Evolutionary conservation across 2,888 invertebrate genomes (phyloP), one percentile per base, ranked within the genome.

Genomic region (Laothoe populi): DNA sequence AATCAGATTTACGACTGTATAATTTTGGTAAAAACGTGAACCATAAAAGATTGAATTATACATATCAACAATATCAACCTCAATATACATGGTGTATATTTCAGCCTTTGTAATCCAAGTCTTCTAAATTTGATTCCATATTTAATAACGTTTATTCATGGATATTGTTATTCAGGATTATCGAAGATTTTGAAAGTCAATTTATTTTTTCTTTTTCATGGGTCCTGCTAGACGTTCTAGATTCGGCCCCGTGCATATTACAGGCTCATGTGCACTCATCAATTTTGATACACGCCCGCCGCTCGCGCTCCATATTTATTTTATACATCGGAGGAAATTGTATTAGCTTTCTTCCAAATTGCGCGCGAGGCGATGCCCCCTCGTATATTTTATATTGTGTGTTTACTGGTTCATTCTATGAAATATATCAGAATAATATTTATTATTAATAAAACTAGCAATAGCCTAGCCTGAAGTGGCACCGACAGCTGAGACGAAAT

Each of bases 191-290:
- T n/a, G n/a, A n/a, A n/a, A n/a, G n/a, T n/a, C n/a, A n/a, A n/a
- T n/a, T n/a, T n/a, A n/a, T n/a, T 31, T 5, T 45, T 45, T 21
- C 23, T 4, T 13, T 21, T 24, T 7, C 13, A 1, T 35, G 53
- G 53, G 53, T n/a, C 53, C 26, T 19, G 31, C 8, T 4, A 3
- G n/a, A 3, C 8, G 26, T 10, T 16, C 19, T 31, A 8, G 53
- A 44, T 53, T 4, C 53, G 19, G 16, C 31, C 16, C 35, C 19
- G 53, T 21, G 19, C 19, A 35, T 19, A 35, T 19, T 35, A 53
- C 53, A 53, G 53, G 35, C 53, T 53, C 53, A 53, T 53, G 53
- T 53, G 53, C 53, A 53, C 53, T 53, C 53, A 53, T 53, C 53
- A 53, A 53, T 53, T 53, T 53, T 53, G 53, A 53, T 53, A 53